phyloP scores from a whole-genome alignment of 2,113 vertebrate genomes.

The Coryphaenoides rupestris region DNA sequence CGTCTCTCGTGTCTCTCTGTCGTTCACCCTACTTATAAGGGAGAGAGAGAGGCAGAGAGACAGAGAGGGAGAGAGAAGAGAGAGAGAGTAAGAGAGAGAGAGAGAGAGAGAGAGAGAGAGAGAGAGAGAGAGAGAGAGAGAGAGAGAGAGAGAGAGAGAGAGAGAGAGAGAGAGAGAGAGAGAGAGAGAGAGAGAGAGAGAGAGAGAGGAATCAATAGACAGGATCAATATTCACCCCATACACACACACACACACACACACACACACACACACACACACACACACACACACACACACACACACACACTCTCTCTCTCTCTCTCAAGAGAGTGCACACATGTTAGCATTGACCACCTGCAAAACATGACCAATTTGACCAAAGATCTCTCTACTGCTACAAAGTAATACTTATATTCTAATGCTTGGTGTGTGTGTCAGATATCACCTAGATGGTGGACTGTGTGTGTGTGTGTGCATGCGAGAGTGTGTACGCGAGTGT shows the following conservation, averaged over 20 bases:
- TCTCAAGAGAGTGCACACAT: neutral
- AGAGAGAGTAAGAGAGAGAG: conserved; percentile 19
- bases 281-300: neutral
- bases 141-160: too few relatives aligned
- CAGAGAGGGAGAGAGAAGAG: conserved; percentile 15
- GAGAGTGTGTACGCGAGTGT: too few relatives aligned
- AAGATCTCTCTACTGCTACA: too few relatives aligned
- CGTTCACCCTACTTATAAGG: neutral
- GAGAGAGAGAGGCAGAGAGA: conserved; percentile 11
- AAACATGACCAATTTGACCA: too few relatives aligned
- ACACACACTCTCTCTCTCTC: neutral
- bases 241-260: conserved; percentile 10
- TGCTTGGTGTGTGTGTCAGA: too few relatives aligned
- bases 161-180: too few relatives aligned
- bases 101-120: conserved; percentile 4
- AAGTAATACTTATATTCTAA: too few relatives aligned
- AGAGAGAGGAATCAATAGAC: conserved; percentile 14
- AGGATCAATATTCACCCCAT: too few relatives aligned
- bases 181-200: conserved; percentile 18
- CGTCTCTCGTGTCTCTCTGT: neutral
- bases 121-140: conserved; percentile 19
- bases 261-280: neutral
- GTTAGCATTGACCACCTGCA: conserved; percentile 45
- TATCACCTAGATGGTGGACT: too few relatives aligned
- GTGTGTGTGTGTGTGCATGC: too few relatives aligned